A percentile compares a stretch with the other conserved stretches of the same genome.
These are phyloP conservation scores for Heterodera filipjevi DNA, from an alignment of 2,888 invertebrate species.

Conservation along the genomic window DNA sequence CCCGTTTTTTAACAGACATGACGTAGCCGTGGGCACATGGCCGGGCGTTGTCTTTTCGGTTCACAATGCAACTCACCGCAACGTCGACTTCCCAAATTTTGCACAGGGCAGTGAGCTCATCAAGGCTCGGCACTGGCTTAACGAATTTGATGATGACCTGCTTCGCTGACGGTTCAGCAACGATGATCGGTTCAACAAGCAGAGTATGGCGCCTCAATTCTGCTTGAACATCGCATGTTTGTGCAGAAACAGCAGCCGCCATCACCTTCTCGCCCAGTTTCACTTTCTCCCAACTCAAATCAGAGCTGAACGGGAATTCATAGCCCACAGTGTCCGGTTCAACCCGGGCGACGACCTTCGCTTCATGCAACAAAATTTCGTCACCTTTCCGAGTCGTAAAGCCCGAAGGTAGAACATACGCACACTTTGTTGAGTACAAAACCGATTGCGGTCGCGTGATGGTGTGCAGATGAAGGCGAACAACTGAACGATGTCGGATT, in stretches of 20 bases:
- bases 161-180: neutral
- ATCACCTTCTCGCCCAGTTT: neutral
- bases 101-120: neutral
- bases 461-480: neutral
- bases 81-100: constrained; percentile 3
- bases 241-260: neutral
- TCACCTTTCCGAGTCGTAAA: neutral
- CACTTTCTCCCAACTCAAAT: neutral
- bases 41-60: neutral
- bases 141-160: neutral
- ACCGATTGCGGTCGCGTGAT: neutral
- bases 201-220: neutral
- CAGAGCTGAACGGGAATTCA: neutral
- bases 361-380: neutral
- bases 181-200: neutral
- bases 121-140: neutral
- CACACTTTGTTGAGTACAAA: neutral
- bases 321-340: neutral
- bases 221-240: neutral
- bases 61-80: neutral
- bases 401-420: neutral
- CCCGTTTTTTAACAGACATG: neutral
- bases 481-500: neutral
- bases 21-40: constrained; percentile 11
- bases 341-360: neutral